Evolutionary conservation across 2,797 vertebrate species (phyloP), one percentile per base, ranked within the genome.

Genomic region (Rhinogobio ventralis): DNA sequence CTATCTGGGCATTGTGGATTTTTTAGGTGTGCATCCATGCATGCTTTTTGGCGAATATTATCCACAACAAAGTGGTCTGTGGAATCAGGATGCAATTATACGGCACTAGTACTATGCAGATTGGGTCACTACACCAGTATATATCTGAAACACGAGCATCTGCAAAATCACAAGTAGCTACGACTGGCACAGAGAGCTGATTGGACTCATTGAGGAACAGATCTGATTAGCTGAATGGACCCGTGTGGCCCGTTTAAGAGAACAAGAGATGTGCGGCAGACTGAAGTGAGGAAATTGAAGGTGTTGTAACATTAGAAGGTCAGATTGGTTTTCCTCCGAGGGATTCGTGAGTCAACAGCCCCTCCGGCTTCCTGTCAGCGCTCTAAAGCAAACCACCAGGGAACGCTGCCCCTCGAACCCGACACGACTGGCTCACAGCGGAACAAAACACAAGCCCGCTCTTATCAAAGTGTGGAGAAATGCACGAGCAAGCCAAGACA

Each of bases 281-380:
- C 71, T 57, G 78, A 39, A 82, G 81, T 49, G 71, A 74, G 36
- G 82, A 85, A 86, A 75, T 64, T 10, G 66, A 79, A 84, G 71
- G 75, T 75, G 85, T 67, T 77, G 82, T 85, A 91, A 90, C 66
- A 45, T 74, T 80, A 91, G 86, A 89, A 89, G 90, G 89, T 91
- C 89, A 88, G 64, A 79, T 85, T 85, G 23, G 66, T 86, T 89
- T 88, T 82, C 86, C 86, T 88, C 57, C 2, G 81, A 55, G 79
- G 49, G 84, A 55, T 75, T 85, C 90, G 87, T 91, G 92, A 94
- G 88, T 92, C 90, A 91, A 85, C 55, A 86, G 84, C 81, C 87
- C 72, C 64, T 72, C 83, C 3, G 11, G 86, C 82, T 87, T 88
- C 66, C 49, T 1, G 11, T 84, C 87, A 73, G 88, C 89, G 92